These are phyloP conservation scores for Palythoa caribaeorum DNA, from an alignment of 92 coral and sea anemone genomes.

Conservation along the genomic window DNA sequence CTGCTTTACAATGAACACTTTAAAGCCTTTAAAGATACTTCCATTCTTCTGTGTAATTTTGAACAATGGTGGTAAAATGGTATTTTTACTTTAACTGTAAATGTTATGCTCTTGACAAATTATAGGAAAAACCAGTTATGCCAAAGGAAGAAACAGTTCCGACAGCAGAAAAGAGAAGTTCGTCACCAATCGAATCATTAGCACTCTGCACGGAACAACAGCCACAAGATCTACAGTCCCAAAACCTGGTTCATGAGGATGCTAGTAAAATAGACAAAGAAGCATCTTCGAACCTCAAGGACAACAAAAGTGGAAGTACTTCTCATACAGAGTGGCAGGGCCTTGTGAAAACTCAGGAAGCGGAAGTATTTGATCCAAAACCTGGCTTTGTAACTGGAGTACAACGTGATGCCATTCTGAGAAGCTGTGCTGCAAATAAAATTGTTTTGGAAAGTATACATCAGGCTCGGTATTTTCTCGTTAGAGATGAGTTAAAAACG, in stretches of 20 bases:
- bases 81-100: background rate
- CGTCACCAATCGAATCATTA: background rate
- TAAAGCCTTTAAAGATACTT: too few relatives aligned
- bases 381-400: slow-evolving; percentile 49
- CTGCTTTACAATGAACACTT: too few relatives aligned
- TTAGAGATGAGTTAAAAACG: slow-evolving; percentile 44
- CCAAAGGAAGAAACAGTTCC: background rate
- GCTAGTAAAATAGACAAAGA: background rate
- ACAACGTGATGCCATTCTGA: slow-evolving; percentile 46
- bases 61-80: background rate
- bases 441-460: slow-evolving; percentile 11
- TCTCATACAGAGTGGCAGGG: background rate
- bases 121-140: slow-evolving; percentile 27
- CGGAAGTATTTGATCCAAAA: background rate
- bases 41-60: too few relatives aligned
- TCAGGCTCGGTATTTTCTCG: slow-evolving; percentile 53
- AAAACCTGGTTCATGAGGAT: background rate
- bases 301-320: background rate
- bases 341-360: background rate
- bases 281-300: background rate
- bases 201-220: background rate
- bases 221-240: background rate
- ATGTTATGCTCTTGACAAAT: background rate
- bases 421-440: slow-evolving; percentile 40
- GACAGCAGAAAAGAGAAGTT: background rate